Base-by-base conservation (phyloP, 2,797 vertebrate species). In the Chaetodon trifasciatus region DNA sequence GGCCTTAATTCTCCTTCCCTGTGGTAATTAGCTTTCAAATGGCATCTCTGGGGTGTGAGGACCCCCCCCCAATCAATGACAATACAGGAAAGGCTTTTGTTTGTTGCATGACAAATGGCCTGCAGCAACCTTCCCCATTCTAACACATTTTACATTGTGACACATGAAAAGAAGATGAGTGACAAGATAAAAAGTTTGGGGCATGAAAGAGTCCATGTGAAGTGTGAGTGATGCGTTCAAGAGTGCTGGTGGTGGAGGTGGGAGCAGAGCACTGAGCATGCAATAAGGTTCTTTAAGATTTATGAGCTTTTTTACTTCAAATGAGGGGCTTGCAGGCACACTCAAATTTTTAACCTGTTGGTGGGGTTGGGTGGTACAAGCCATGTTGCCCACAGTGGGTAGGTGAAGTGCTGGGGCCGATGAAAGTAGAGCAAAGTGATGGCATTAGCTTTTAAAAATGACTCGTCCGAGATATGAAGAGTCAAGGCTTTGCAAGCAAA, bases 61-160 rank as follows among this genome's bases (percentile, higher is more conserved):
- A 8, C 24, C 64, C 46, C 19, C 21, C 35, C 28, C 5, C 23
- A 8, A 73, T 83, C 74, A 91, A 83, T 93, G 74, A 93, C 91
- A 94, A 95, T 90, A 87, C 74, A 89, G 80, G 79, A 90, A 90
- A 72, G 50, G 44, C 63, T 71, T 82, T 90, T 90, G 81, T 86
- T 79, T 80, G 83, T 83, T 49, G 88, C 89, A 93, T 93, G 90
- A 94, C 91, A 93, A 92, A 92, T 78, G 86, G 89, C 82, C 86
- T 8, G 65, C 78, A 63, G 74, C 85, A 82, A 71, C 74, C 76
- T 75, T 70, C 53, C 82, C 73, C 74, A 89, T 90, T 88, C 44
- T 1, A 40, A 76, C 64, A 69, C 72, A 46, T 76, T 64, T 86
- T 77, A 84, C 75, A 86, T 76, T 44, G 83, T 80, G 82, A 49